Base-by-base conservation (phyloP, 2,888 invertebrate species). In the Ecliptopera silaceata region DNA sequence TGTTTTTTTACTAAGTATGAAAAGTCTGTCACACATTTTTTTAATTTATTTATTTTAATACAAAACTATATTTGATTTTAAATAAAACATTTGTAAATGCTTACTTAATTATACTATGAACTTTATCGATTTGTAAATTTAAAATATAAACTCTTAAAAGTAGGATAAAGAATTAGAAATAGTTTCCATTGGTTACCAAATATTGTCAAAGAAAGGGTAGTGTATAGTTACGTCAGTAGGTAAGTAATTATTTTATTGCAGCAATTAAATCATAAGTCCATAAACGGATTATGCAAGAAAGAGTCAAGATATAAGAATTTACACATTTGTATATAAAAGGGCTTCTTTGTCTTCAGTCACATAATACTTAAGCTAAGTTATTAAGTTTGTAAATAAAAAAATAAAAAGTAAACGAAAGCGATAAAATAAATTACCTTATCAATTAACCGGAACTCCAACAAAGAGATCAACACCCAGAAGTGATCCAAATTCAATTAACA, bases 381-480 rank as follows among this genome's bases (percentile, higher is more conserved):
- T n/a, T 15, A 18, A 20, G 42, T 18, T 42, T 53, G 4, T 22
- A 47, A 47, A 42, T 34, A 47, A 41, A 39, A 54, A 53, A 39
- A 41, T 43, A 32, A 45, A 47, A 56, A 43, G 42, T 55, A 46
- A 44, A 57, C 32, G 47, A 59, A 59, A 54, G 54, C 58, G 47
- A 51, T 67, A 60, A 68, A 56, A 58, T 47, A 68, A 70, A 44
- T 75, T 79, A 81, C 80, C 80, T 81, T 67, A 63, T 55, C 53
- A 70, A 72, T 70, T 69, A 70, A 68, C 64, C 66, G 57, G 68
- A 68, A 77, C 75, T 78, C 77, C 77, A 78, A 64, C 66, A 77
- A 75, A 71, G 74, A 72, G 64, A 64, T 68, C 68, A 71, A 71
- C 73, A 77, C 72, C 73, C 65, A 56, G 68, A 72, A 71, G 67